Evolutionary conservation across 2,797 vertebrate species (phyloP).

Genomic region (Chiroxiphia lanceolata): DNA sequence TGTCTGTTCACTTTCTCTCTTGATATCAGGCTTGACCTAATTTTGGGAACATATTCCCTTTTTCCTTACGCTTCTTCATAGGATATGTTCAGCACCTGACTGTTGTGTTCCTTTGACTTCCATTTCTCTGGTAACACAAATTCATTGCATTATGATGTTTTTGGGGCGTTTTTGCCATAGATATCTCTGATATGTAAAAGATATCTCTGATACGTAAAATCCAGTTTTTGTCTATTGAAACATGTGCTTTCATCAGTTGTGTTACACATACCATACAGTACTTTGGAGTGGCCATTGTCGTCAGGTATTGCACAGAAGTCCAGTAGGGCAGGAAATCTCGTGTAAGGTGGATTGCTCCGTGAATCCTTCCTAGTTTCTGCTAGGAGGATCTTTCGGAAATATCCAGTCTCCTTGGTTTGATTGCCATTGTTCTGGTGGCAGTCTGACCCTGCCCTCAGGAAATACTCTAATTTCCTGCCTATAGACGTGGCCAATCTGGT

Average conservation of each 20-base stretch:
- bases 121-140: not conserved
- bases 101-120: not conserved
- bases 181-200: not conserved
- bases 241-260: rapidly evolving
- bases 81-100: not conserved
- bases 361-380: not conserved
- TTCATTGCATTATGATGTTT: not conserved
- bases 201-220: not conserved
- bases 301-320: not conserved
- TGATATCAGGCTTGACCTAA: not conserved
- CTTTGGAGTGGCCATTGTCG: not conserved
- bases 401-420: not conserved
- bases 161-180: not conserved
- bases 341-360: not conserved
- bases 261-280: rapidly evolving
- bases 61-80: not conserved
- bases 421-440: not conserved
- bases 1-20: not conserved
- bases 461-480: not conserved
- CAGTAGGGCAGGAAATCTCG: not conserved
- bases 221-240: not conserved
- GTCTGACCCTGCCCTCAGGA: not conserved
- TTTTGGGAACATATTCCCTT: not conserved
- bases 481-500: not conserved
- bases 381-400: not conserved